Base-by-base conservation (phyloP, 2,888 invertebrate genomes). In the Opisthograptis luteolata region DNA sequence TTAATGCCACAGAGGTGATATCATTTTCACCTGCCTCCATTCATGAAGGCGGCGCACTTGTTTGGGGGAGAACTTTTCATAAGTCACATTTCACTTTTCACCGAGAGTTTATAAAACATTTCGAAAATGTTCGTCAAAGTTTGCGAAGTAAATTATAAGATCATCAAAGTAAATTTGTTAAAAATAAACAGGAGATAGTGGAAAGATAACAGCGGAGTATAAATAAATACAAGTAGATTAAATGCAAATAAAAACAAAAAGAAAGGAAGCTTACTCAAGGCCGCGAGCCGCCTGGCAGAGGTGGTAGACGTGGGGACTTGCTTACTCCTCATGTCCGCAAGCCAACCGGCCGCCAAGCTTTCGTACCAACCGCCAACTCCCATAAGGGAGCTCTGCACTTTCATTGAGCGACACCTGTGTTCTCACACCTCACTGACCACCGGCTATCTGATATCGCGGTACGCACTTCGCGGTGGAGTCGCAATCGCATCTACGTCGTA, bases 211-310 rank as follows among this genome's bases (percentile, higher is more conserved):
- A 58, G 61, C 37, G 50, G 67, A 64, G 61, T 53, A 67, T 61
- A 62, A 52, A 62, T 60, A 60, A 61, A 72, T 64, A 60, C 22
- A 54, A 54, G 15, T 19, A 64, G 59, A 59, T 58, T 68, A 76
- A 74, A 75, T 74, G 84, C 85, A 89, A 88, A 88, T 73, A 76
- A 88, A 83, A 81, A 76, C 73, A 84, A 86, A 87, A 86, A 77
- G 81, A 87, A 86, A 87, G 79, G 79, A 87, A 89, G 87, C 91
- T 91, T 91, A 91, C 91, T 87, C 69, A 88, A 79, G 81, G 87
- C 84, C 74, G 89, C 88, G 73, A 87, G 87, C 87, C 89, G 90
- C 86, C 89, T 90, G 85, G 90, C 88, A 71, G 88, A 84, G 79
- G 87, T 87, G 79, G 89, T 89, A 63, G 90, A 87, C 64, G 84